Conservation (phyloP, 2,113 vertebrate species). For the Excalfactoria chinensis region DNA sequence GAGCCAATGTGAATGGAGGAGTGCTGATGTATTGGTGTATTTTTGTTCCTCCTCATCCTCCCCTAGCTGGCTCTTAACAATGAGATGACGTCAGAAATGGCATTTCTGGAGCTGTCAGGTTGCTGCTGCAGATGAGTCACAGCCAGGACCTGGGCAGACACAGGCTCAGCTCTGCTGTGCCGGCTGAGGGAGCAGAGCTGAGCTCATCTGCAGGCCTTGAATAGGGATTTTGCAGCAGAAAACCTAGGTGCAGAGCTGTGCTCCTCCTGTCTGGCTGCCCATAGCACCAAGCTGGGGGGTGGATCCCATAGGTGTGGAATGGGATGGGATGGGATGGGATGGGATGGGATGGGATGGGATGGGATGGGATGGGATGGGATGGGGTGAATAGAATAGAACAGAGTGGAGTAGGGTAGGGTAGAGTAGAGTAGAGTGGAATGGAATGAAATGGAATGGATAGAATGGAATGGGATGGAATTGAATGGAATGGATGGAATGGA, state of each 20-base stretch:
- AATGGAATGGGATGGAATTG: neutral
- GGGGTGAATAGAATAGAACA: rapidly evolving
- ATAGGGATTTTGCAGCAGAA: neutral
- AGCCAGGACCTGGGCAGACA: neutral
- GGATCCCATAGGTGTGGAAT: neutral
- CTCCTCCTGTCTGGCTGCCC: no score
- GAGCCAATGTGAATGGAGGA: neutral
- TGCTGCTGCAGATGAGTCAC: neutral
- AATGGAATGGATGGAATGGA: neutral
- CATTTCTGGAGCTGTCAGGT: neutral
- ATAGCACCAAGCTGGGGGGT: neutral
- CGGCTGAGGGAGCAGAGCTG: neutral
- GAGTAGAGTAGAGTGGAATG: neutral
- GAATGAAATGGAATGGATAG: no score
- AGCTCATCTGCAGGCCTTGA: neutral
- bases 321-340: neutral
- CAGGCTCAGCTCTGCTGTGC: neutral
- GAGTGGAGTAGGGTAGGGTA: no score
- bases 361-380: no score
- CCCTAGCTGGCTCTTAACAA: neutral
- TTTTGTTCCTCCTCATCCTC: neutral
- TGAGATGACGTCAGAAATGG: neutral
- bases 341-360: neutral
- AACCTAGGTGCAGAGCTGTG: neutral
- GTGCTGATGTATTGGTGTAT: neutral